phyloP scores from a whole-genome alignment of 2,888 invertebrate genomes.

The Neria commutata region DNA sequence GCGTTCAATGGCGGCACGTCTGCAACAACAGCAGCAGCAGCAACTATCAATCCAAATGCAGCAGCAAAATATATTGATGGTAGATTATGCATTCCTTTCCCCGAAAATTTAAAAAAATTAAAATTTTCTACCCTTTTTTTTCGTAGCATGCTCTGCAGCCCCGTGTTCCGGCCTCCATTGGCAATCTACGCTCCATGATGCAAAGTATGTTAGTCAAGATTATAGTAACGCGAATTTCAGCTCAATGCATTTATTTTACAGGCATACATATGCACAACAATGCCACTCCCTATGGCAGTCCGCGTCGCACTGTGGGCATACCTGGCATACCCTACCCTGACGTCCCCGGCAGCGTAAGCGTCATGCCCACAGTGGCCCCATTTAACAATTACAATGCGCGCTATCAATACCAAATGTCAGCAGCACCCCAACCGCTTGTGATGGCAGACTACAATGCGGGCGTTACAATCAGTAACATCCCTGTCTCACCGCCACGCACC shows the following conservation, averaged over 20 bases:
- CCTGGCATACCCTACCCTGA: conserved; percentile 27
- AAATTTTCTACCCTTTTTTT: neutral
- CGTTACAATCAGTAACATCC: conserved; percentile 13
- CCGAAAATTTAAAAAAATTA: neutral
- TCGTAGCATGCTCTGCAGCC: conserved; percentile 30
- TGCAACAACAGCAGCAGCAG: conserved; percentile 45
- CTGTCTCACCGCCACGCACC: conserved; percentile 16
- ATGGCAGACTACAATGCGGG: conserved; percentile 7
- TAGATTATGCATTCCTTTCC: neutral
- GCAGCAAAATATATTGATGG: conserved; percentile 8
- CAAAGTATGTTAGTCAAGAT: conserved; percentile 32
- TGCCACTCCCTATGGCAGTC: conserved; percentile 41
- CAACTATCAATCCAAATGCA: conserved; percentile 30
- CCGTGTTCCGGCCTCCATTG: conserved; percentile 39
- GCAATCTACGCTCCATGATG: conserved; percentile 38
- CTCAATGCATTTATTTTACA: conserved; percentile 8
- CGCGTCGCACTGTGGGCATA: conserved; percentile 12
- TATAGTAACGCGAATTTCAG: neutral
- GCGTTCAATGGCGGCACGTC: conserved; percentile 44
- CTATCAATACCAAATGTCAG: conserved; percentile 29
- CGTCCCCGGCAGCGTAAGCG: conserved; percentile 19
- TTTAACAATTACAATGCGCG: conserved; percentile 33
- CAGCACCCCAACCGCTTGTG: conserved; percentile 23
- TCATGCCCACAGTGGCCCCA: conserved; percentile 37
- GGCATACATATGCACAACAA: conserved; percentile 38